Conservation (phyloP, 2,888 invertebrate genomes). For the Gnatocerus cornutus region DNA sequence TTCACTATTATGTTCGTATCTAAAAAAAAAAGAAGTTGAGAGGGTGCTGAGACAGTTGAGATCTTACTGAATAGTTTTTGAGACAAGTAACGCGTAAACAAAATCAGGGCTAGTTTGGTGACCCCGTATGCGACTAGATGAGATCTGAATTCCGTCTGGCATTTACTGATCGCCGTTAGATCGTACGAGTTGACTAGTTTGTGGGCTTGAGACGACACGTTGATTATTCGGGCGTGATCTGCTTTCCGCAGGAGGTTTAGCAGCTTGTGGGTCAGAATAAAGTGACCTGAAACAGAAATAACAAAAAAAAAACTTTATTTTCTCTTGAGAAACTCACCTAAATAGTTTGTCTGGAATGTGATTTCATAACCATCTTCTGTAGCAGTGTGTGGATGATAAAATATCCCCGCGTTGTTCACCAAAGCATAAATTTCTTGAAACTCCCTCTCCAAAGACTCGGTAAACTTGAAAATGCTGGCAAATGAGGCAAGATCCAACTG, state of each 20-base stretch:
- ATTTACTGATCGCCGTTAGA: conserved; percentile 61
- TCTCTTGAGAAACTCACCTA: conserved; percentile 66
- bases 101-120: conserved; percentile 67
- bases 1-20: conserved; percentile 68
- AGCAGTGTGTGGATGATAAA: conserved; percentile 71
- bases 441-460: conserved; percentile 63
- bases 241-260: conserved; percentile 68
- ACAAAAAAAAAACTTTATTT: too few relatives aligned
- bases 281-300: conserved; percentile 64
- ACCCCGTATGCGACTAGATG: conserved; percentile 68
- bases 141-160: conserved; percentile 64
- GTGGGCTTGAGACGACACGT: conserved; percentile 71
- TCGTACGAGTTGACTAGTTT: conserved; percentile 65
- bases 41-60: neutral
- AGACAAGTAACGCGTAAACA: conserved; percentile 67
- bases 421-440: conserved; percentile 69
- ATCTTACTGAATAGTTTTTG: conserved; percentile 66
- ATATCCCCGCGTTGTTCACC: conserved; percentile 75
- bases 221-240: conserved; percentile 70
- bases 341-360: conserved; percentile 75
- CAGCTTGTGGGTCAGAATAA: conserved; percentile 71
- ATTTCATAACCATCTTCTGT: conserved; percentile 73
- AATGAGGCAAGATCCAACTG: conserved; percentile 68
- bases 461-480: conserved; percentile 66
- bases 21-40: conserved; percentile 47